phyloP scores from a whole-genome alignment of 2,797 vertebrate species.

The Botia kubotai region DNA sequence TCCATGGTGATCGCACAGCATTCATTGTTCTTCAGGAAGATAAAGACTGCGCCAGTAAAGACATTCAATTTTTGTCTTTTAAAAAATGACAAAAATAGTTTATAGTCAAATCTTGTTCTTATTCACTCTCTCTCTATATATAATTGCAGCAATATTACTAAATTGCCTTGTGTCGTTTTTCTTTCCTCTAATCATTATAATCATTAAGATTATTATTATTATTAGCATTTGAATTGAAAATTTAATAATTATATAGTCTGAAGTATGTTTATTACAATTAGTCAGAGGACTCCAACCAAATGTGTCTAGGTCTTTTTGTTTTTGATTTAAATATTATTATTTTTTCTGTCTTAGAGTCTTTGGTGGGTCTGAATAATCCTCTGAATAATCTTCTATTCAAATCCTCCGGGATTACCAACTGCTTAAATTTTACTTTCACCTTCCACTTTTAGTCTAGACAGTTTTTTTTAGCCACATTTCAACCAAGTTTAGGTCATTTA shows the following conservation, averaged over 20 bases:
- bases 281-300: not conserved
- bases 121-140: no score
- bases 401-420: not conserved
- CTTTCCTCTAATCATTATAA: not conserved
- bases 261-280: not conserved
- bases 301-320: not conserved
- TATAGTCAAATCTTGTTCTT: not conserved
- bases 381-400: not conserved
- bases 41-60: constrained; percentile 6
- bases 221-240: no score
- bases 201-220: no score
- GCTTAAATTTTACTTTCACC: not conserved
- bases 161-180: not conserved
- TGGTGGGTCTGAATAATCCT: not conserved
- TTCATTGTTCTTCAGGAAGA: constrained; percentile 43
- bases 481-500: no score
- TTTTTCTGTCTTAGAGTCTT: not conserved
- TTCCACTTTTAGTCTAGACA: not conserved
- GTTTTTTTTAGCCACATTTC: not conserved
- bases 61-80: not conserved
- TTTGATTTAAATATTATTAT: no score
- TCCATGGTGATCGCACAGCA: constrained; percentile 52
- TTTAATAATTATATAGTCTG: not conserved
- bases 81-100: not conserved
- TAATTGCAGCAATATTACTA: not conserved